Evolutionary conservation across 1,140 invertebrate genomes (phyloP).

Genomic region (Drosophila cardini): DNA sequence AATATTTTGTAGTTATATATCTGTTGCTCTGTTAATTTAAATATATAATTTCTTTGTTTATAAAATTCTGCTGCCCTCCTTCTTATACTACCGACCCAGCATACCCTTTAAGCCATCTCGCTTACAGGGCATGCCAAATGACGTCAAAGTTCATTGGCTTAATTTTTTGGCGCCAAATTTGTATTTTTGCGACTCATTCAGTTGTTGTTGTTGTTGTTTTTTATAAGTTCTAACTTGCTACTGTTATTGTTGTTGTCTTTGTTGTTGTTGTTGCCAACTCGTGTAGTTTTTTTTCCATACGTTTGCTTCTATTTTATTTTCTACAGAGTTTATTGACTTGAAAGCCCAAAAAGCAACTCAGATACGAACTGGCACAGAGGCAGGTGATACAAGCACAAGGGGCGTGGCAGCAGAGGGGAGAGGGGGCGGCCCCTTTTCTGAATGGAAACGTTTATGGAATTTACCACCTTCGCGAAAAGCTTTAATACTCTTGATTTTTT

Average conservation of each 20-base stretch:
- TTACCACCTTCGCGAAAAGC: conserved; percentile 42
- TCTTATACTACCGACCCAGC: no score
- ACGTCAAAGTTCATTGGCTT: conserved; percentile 44
- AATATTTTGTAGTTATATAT: no score
- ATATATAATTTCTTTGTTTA: no score
- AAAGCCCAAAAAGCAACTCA: conserved; percentile 31
- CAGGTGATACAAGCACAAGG: conserved; percentile 16
- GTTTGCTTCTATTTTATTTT: conserved; percentile 21
- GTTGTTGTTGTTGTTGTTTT: neutral
- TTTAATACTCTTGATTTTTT: conserved; percentile 5
- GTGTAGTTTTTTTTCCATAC: conserved; percentile 40
- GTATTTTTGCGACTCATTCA: conserved; percentile 29
- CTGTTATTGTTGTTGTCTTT: conserved; percentile 19
- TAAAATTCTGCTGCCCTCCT: no score
- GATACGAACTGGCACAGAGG: neutral
- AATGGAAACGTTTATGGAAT: conserved; percentile 46
- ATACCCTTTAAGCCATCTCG: neutral
- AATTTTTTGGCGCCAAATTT: conserved; percentile 47
- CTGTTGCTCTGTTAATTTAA: no score
- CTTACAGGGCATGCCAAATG: conserved; percentile 9
- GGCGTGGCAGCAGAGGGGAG: neutral
- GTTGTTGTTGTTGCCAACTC: conserved; percentile 39
- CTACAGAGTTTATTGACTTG: conserved; percentile 49
- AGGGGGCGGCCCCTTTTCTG: conserved; percentile 14
- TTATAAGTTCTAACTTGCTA: conserved; percentile 1